Evolutionary conservation across 2,888 invertebrate genomes (phyloP), one percentile per base, ranked within the genome.

Genomic region (Cordilura impudica): DNA sequence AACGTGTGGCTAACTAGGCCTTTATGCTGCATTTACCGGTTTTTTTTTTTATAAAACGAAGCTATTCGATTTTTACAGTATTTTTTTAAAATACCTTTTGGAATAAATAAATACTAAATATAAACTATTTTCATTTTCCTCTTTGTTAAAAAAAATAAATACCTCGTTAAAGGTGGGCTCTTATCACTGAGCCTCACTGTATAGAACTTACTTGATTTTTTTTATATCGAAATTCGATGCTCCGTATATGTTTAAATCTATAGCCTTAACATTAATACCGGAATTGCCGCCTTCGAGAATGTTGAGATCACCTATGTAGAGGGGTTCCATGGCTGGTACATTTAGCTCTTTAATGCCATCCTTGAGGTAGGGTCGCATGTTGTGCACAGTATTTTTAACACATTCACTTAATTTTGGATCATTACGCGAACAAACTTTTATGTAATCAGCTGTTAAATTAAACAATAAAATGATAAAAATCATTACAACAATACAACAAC

Each of bases 281-380:
- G 70, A 71, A 2, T 84, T 77, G 21, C 89, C 85, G 0, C 93
- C 93, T 81, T 94, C 92, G 85, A 93, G 92, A 61, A 95, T 92
- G 74, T 92, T 92, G 63, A 95, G 89, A 31, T 93, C 92, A 0
- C 95, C 94, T 10, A 95, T 91, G 21, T 88, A 89, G 75, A 95
- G 92, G 0, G 95, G 95, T 80, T 95, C 95, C 83, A 94, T 89
- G 0, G 93, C 90, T 0, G 95, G 95, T 10, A 95, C 92, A 26
- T 92, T 91, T 6, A 95, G 88, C 84, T 93, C 93, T 0, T 93
- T 91, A 39, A 95, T 93, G 7, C 95, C 95, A 4, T 90, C 85
- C 0, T 89, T 89, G 29, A 95, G 87, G 75, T 92, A 90, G 0
- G 93, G 93, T 18, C 92, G 91, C 83, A 94, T 89, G 0, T 89